Evolutionary conservation across 2,888 invertebrate species (phyloP).

Genomic region (Brenthis daphne): DNA sequence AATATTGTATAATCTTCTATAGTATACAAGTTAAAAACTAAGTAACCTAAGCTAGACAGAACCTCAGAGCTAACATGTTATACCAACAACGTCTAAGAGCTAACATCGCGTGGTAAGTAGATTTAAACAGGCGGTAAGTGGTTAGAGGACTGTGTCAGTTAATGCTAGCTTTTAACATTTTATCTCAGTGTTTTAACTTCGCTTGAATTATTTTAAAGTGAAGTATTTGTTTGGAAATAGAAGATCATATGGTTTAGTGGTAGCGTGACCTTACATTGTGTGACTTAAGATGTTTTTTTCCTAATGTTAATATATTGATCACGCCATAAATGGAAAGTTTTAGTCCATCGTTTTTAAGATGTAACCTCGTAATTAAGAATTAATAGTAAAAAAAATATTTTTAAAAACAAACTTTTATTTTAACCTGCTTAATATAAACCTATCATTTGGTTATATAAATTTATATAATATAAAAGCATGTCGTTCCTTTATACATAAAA

Average conservation of each 20-base stretch:
- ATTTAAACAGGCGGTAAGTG: slow-evolving; percentile 44
- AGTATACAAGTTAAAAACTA: background rate
- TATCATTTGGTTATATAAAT: too few species aligned
- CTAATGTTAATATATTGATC: background rate
- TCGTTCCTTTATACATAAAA: too few species aligned
- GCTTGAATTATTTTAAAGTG: slow-evolving; percentile 17
- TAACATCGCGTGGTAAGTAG: slow-evolving; percentile 40
- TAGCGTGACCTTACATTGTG: background rate
- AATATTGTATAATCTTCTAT: too few species aligned
- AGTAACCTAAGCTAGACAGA: background rate
- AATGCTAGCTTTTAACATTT: slow-evolving; percentile 34
- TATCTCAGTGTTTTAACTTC: slow-evolving; percentile 24
- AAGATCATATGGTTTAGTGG: background rate
- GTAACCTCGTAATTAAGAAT: too few species aligned
- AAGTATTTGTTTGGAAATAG: slow-evolving; percentile 4
- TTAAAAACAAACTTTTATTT: too few species aligned
- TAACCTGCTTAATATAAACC: too few species aligned
- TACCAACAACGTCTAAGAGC: slow-evolving; percentile 18
- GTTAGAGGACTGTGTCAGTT: slow-evolving; percentile 22
- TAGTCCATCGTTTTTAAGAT: too few species aligned
- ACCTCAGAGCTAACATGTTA: slow-evolving; percentile 13
- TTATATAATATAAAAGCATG: too few species aligned
- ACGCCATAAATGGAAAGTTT: too few species aligned
- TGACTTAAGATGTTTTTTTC: background rate
- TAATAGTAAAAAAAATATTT: too few species aligned